phyloP scores from a whole-genome alignment of 2,888 invertebrate genomes.

The Drosophila mettleri region DNA sequence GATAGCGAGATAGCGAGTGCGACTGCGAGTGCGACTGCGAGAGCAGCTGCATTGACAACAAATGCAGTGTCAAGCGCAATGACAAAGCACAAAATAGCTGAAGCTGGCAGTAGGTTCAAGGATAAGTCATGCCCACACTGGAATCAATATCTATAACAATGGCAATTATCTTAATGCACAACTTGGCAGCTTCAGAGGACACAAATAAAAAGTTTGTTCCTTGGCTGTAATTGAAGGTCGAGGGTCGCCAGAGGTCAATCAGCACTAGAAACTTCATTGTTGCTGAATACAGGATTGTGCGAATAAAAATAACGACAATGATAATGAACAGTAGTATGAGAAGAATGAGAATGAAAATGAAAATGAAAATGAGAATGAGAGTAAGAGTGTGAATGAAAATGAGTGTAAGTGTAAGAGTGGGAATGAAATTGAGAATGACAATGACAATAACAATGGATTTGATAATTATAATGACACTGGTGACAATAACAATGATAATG shows the following conservation, averaged over 20 bases:
- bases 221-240: neutral
- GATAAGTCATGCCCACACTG: slow-evolving; percentile 6
- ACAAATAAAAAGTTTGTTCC: neutral
- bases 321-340: neutral
- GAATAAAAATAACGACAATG: neutral
- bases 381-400: neutral
- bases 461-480: neutral
- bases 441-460: neutral
- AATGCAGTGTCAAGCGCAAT: slow-evolving; percentile 27
- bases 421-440: neutral
- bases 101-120: slow-evolving; percentile 7
- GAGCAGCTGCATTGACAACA: slow-evolving; percentile 14
- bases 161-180: slow-evolving; percentile 33
- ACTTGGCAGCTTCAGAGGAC: neutral
- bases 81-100: slow-evolving; percentile 15
- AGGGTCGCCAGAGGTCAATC: neutral
- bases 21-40: too few relatives aligned
- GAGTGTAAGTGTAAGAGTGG: neutral
- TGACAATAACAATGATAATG: neutral
- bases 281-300: neutral
- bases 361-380: neutral
- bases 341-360: neutral
- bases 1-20: neutral
- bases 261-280: neutral
- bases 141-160: slow-evolving; percentile 15